phyloP scores from a whole-genome alignment of 2,113 vertebrate species.

The Piprites chloris region DNA sequence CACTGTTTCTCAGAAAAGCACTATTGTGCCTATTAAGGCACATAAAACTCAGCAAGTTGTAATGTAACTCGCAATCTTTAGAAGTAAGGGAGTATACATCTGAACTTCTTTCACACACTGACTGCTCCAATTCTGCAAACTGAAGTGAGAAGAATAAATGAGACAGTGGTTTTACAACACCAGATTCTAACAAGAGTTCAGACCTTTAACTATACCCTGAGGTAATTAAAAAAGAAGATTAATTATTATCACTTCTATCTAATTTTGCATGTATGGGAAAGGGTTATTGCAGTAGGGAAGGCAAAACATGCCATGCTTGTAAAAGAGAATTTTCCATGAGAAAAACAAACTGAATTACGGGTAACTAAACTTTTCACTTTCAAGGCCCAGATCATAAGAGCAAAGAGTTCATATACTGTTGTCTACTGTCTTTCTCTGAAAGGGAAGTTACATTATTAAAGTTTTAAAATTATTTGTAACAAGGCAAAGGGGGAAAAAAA shows the following conservation, averaged over 20 bases:
- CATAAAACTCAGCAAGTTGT: neutral
- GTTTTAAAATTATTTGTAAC: neutral
- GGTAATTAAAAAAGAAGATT: neutral
- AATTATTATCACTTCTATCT: neutral
- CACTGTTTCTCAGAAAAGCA: neutral
- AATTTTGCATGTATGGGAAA: neutral
- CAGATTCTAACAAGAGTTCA: neutral
- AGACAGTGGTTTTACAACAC: neutral
- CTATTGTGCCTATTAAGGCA: neutral
- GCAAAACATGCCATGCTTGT: neutral
- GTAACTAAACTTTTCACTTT: neutral
- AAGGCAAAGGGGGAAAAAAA: neutral
- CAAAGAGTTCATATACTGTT: neutral
- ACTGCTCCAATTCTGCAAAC: neutral
- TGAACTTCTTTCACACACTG: neutral
- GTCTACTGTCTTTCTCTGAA: neutral
- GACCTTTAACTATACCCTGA: neutral
- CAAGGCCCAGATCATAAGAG: neutral
- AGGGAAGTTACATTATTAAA: neutral
- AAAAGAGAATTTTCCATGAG: neutral
- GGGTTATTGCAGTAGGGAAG: neutral
- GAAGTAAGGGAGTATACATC: neutral
- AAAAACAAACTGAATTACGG: neutral
- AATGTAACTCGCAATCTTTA: neutral
- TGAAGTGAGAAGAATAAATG: neutral